Evolutionary conservation across 2,888 invertebrate species (phyloP), one percentile per base, ranked within the genome.

Genomic region (Agriopis aurantiaria): DNA sequence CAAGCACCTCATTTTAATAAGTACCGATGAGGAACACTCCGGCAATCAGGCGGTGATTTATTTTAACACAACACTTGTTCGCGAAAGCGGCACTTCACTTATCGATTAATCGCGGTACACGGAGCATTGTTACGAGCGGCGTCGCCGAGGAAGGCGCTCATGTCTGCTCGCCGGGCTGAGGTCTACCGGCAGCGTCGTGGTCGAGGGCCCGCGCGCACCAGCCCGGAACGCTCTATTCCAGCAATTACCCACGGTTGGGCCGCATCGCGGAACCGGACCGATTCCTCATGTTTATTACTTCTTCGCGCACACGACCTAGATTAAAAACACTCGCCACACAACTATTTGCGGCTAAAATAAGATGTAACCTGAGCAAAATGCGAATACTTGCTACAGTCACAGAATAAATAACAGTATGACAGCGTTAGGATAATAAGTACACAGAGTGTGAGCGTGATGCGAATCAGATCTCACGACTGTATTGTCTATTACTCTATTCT

Each of bases 1-100:
- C 87, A 94, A 91, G 83, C 93, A 93, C 92, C 93, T 92, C 93
- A 94, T 94, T 90, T 87, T 90, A 89, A 86, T 88, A 87, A 85
- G 83, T 83, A 82, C 80, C 78, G 82, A 84, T 85, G 88, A 83
- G 82, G 83, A 78, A 81, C 86, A 86, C 85, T 86, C 82, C 77
- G 82, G 78, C 78, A 82, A 82, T 80, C 76, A 78, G 76, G 76
- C 75, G 85, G 78, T 81, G 86, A 87, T 88, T 86, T 87, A 87
- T 89, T 88, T 70, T 80, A 87, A 83, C 87, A 91, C 88, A 83
- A 85, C 87, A 88, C 87, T 86, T 81, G 83, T 84, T 86, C 82
- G 88, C 86, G 89, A 89, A 88, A 90, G 88, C 86, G 85, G 87
- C 88, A 89, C 88, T 87, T 86, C 87, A 89, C 87, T 91, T 90